phyloP scores from a whole-genome alignment of 2,888 invertebrate genomes.

The Hemicrepidius hirtus region DNA sequence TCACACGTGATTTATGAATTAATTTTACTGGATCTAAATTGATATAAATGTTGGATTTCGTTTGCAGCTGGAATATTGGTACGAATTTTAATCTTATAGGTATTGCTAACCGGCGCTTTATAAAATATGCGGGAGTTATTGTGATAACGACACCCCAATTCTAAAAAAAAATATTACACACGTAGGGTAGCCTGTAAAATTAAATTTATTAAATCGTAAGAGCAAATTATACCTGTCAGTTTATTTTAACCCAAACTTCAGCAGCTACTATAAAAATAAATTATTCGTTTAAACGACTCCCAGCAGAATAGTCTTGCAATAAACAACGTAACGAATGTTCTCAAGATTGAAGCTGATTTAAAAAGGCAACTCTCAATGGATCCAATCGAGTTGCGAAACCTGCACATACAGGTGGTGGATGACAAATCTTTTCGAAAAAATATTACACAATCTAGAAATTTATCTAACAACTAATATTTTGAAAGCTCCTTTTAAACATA shows the following conservation, averaged over 20 bases:
- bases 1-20: slow-evolving; percentile 52
- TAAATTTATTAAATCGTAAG: slow-evolving; percentile 21
- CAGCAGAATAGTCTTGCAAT: slow-evolving; percentile 58
- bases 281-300: slow-evolving; percentile 62
- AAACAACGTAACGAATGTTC: slow-evolving; percentile 60
- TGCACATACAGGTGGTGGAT: slow-evolving; percentile 6
- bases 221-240: slow-evolving; percentile 44
- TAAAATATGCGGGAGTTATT: slow-evolving; percentile 4
- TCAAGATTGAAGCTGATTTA: slow-evolving; percentile 44
- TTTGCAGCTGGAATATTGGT: slow-evolving; percentile 32
- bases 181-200: neutral
- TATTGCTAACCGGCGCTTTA: slow-evolving; percentile 8
- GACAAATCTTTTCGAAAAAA: slow-evolving; percentile 7
- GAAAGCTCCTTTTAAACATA: no score
- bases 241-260: slow-evolving; percentile 59
- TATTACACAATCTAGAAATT: no score
- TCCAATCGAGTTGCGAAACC: slow-evolving; percentile 13
- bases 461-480: no score
- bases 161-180: neutral
- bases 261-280: slow-evolving; percentile 61
- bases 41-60: slow-evolving; percentile 45
- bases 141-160: slow-evolving; percentile 16
- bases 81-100: slow-evolving; percentile 39
- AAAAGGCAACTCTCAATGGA: slow-evolving; percentile 36
- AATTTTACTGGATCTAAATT: slow-evolving; percentile 51